phyloP scores from a whole-genome alignment of 2,888 invertebrate species.

The Lumbricus terrestris region DNA sequence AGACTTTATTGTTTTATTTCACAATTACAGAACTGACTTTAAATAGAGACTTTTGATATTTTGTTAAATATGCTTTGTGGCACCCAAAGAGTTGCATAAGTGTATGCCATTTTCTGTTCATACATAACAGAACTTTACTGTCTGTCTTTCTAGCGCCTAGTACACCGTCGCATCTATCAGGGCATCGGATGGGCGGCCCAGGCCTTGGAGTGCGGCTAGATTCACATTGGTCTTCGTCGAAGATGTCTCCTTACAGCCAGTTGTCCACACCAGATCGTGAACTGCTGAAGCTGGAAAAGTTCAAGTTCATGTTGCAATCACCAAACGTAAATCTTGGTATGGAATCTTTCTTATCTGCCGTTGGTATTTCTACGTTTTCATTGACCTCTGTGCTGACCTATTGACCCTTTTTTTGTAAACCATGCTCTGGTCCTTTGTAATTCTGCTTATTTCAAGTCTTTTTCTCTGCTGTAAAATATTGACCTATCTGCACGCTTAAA shows the following conservation, averaged over 20 bases:
- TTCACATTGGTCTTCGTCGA: not conserved
- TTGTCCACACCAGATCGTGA: slow-evolving; percentile 56
- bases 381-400: not conserved
- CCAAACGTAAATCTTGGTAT: slow-evolving; percentile 72
- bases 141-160: not conserved
- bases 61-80: not conserved
- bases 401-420: not conserved
- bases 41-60: not conserved
- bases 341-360: slow-evolving; percentile 16
- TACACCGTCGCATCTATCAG: slow-evolving; percentile 9
- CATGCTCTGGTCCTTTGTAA: not conserved
- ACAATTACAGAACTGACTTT: not conserved
- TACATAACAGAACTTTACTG: too few relatives aligned
- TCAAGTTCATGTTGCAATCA: slow-evolving; percentile 76
- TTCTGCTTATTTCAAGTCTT: not conserved
- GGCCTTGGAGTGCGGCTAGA: slow-evolving; percentile 24
- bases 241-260: slow-evolving; percentile 11
- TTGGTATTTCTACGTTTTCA: not conserved
- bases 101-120: not conserved
- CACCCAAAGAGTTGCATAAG: not conserved
- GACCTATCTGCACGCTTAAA: not conserved
- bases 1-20: not conserved
- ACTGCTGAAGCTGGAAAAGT: slow-evolving; percentile 77
- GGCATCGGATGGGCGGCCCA: slow-evolving; percentile 15
- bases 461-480: not conserved